Evolutionary conservation across 2,113 vertebrate genomes (phyloP).

Genomic region (Sturnira hondurensis): DNA sequence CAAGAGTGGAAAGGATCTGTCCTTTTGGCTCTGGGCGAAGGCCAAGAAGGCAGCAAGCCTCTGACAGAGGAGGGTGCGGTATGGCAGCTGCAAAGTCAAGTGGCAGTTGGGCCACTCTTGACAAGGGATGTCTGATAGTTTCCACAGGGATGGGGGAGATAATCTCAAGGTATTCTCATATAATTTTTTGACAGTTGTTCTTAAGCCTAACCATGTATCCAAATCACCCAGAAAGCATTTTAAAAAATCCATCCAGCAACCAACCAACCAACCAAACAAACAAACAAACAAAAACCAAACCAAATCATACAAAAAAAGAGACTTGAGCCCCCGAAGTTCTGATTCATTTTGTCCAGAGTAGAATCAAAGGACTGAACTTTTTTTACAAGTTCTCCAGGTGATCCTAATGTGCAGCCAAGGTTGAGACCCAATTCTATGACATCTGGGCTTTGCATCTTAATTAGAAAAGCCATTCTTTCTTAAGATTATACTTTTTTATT

Average conservation of each 20-base stretch:
- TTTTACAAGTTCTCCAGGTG: background rate
- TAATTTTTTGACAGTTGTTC: background rate
- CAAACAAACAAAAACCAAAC: background rate
- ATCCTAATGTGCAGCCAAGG: background rate
- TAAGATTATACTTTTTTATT: too few relatives aligned
- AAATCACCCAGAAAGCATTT: background rate
- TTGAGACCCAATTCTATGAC: background rate
- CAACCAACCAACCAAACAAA: background rate
- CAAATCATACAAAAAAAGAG: background rate
- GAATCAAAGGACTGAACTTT: background rate
- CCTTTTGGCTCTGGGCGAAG: slow-evolving; percentile 24
- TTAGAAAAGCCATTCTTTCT: background rate
- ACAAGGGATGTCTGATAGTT: background rate
- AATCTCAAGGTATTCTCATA: background rate
- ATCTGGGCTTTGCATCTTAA: slow-evolving; percentile 4
- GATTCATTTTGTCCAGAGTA: background rate
- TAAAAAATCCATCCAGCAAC: background rate
- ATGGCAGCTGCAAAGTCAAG: background rate
- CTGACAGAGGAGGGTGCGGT: background rate
- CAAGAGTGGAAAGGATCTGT: slow-evolving; percentile 7
- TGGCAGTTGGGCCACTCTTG: background rate
- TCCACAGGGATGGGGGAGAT: background rate
- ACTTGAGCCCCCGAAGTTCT: background rate
- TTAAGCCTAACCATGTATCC: background rate
- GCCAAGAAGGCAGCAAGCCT: slow-evolving; percentile 9